Evolutionary conservation across 37 sponge, comb jelly and placozoan genomes (phyloP), one percentile per base, ranked within the genome.

Genomic region (Theonella swinhoei): DNA sequence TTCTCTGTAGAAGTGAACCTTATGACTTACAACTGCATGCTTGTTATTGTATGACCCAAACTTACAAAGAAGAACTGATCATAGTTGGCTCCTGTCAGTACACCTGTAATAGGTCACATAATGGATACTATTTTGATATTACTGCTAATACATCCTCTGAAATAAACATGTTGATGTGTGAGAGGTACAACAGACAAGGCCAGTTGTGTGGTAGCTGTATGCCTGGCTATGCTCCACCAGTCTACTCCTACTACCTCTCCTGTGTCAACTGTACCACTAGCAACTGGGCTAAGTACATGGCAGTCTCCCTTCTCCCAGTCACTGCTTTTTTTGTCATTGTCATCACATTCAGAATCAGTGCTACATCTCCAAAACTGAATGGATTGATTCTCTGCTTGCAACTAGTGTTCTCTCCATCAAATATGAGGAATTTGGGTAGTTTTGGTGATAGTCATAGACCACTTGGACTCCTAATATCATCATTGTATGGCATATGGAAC

Each of bases 401-500:
- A 14, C 54, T 47, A 14, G 7, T 47, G 54, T 14, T 47, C 54
- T 47, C 54, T 47, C 54, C 54, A 17, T 14, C 54, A 17, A 7
- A 47, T 47, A 7, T 47, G 54, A 47, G 54, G n/a, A n/a, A n/a
- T n/a, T n/a, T n/a, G n/a, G n/a, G n/a, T n/a, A n/a, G n/a, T n/a
- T n/a, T n/a, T n/a, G n/a, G n/a, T n/a, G n/a, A n/a, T n/a, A n/a
- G n/a, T 14, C 54, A 47, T 19, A 72, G 36, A 33, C 4, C 11
- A 47, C 54, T 14, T 47, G 11, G 14, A 14, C 54, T 47, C 54
- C 14, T 73, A 36, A 1, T 82, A 0, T 24, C 17, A 31, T 22
- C 72, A 4, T 24, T 72, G 22, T 82, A 82, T 59, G 72, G 83
- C 28, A 9, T 82, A 32, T 82, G 83, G 83, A 82, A 82, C 40